Conservation (phyloP, 2,888 invertebrate species). For the Tricholauxania praeusta region DNA sequence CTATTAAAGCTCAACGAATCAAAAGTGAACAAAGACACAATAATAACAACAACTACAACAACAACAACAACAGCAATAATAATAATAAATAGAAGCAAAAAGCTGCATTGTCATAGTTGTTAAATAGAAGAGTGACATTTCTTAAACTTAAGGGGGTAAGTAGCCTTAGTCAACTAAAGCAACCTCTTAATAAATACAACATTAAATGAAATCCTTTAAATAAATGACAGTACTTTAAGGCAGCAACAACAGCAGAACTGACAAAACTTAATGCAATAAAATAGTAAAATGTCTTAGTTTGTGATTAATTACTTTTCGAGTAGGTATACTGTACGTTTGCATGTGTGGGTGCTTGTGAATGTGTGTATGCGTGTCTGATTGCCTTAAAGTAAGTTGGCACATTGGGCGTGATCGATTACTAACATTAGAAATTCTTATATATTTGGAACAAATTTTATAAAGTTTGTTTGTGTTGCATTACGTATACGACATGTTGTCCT, state of each 20-base stretch:
- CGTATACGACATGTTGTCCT: no score
- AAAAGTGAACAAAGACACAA: constrained; percentile 16
- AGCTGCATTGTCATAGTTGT: no score
- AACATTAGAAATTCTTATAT: not conserved
- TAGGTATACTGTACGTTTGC: not conserved
- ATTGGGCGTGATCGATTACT: not conserved
- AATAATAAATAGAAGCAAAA: no score
- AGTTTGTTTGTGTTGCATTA: no score
- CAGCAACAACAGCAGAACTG: not conserved
- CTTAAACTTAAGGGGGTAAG: no score
- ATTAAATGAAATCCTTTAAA: not conserved
- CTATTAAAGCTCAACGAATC: constrained; percentile 28
- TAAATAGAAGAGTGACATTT: no score
- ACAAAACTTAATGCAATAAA: constrained; percentile 26
- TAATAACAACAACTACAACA: no score
- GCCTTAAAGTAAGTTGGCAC: not conserved
- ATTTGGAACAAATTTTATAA: no score
- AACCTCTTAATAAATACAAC: no score
- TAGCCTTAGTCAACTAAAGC: not conserved
- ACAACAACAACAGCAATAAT: not conserved
- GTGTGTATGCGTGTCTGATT: not conserved
- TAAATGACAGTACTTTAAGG: not conserved
- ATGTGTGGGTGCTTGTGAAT: not conserved
- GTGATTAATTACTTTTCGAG: constrained; percentile 17
- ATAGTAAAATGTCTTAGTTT: constrained; percentile 18